A percentile compares a stretch with the other conserved stretches of the same genome.
Evolutionary conservation across 35 echinoderm and acorn worm species (phyloP).

Genomic region (Strongylocentrotus purpuratus): DNA sequence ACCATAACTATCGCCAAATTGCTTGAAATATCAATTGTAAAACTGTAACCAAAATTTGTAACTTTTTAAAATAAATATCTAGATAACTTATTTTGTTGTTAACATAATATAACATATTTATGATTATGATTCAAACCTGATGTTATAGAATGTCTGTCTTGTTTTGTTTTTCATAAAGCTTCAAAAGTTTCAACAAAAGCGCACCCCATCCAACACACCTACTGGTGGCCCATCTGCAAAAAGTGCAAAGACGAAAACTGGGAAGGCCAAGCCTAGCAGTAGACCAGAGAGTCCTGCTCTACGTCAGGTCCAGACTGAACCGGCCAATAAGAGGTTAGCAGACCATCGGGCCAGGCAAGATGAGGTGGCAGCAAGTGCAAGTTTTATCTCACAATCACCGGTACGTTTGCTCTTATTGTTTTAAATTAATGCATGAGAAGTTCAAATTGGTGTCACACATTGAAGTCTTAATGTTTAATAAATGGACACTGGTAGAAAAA

Average conservation of each 20-base stretch:
- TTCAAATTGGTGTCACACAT: not conserved
- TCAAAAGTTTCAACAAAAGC: conserved; percentile 90
- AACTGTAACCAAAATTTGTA: too few relatives aligned
- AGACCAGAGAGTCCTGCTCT: conserved; percentile 36
- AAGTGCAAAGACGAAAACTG: conserved; percentile 43
- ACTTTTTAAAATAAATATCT: too few relatives aligned
- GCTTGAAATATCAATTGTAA: too few relatives aligned
- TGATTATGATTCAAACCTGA: not conserved
- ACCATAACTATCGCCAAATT: too few relatives aligned
- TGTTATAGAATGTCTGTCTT: not conserved
- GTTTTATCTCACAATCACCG: conserved; percentile 18
- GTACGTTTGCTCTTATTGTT: not conserved
- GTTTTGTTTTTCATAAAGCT: conserved; percentile 47
- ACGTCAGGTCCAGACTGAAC: conserved; percentile 15
- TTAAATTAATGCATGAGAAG: too few relatives aligned
- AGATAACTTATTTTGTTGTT: too few relatives aligned
- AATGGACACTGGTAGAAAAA: too few relatives aligned
- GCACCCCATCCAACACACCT: conserved; percentile 82
- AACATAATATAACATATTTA: too few relatives aligned
- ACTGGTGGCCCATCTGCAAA: conserved; percentile 40
- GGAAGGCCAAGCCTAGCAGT: conserved; percentile 36
- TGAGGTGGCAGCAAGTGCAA: not conserved
- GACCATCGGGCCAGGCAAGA: conserved; percentile 15
- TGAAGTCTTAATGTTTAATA: not conserved
- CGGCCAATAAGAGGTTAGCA: not conserved